Conservation (phyloP, 2,888 invertebrate species). For the Amblyteles armatorius region DNA sequence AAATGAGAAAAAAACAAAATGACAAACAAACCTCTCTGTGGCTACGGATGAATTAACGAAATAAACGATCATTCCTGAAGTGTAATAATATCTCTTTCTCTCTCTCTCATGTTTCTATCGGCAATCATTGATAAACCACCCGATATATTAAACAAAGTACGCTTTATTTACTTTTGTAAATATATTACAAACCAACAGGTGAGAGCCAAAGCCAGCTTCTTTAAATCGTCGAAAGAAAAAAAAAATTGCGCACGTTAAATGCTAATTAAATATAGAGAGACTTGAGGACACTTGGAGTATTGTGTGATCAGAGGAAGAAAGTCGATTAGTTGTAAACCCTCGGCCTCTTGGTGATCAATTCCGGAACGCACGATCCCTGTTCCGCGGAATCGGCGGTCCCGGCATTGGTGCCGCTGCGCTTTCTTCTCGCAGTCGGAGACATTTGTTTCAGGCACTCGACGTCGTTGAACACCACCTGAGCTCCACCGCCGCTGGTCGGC, state of each 20-base stretch:
- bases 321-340: constrained; percentile 59
- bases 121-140: background rate
- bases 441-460: constrained; percentile 95
- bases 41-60: constrained; percentile 60
- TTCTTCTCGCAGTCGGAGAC: constrained; percentile 87
- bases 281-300: constrained; percentile 27
- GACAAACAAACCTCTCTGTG: constrained; percentile 45
- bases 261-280: constrained; percentile 18
- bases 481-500: constrained; percentile 97
- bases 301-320: background rate
- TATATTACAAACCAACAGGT: constrained; percentile 16
- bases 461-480: constrained; percentile 97
- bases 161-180: constrained; percentile 19
- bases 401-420: constrained; percentile 76
- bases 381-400: constrained; percentile 47
- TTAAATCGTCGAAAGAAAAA: background rate
- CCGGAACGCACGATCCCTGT: constrained; percentile 53
- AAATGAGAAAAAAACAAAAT: constrained; percentile 6
- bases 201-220: constrained; percentile 9
- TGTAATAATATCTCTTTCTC: constrained; percentile 29
- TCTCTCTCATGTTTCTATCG: background rate
- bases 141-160: constrained; percentile 9
- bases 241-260: background rate
- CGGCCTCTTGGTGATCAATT: constrained; percentile 73
- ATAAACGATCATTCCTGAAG: constrained; percentile 65